Base-by-base conservation (phyloP, 2,888 invertebrate species). In the Mythimna lalbum region DNA sequence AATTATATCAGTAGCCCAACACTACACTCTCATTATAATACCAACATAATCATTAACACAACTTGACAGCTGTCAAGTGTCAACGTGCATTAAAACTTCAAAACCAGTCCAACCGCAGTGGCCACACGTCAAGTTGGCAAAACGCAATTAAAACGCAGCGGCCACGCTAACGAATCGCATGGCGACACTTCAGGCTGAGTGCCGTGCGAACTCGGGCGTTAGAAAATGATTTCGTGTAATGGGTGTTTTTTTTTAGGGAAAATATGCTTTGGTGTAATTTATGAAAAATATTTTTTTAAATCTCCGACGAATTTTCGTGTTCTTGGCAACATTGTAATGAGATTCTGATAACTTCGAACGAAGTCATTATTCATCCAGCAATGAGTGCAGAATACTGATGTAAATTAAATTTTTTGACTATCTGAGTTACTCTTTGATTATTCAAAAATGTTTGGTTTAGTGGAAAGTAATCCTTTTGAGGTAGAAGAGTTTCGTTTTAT, bases 121-220 rank as follows among this genome's bases (percentile, higher is more conserved):
- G 81, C 67, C 71, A 75, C 67, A 62, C 66, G 14, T 66, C 59
- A 65, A 64, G 73, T 70, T 77, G 77, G 75, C 69, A 73, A 75
- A 80, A 82, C 80, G 84, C 81, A 87, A 88, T 87, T 88, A 88
- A 85, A 86, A 77, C 83, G 81, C 76, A 65, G 64, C 71, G 80
- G 69, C 73, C 73, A 83, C 83, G 87, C 83, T 88, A 88, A 87
- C 87, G 88, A 88, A 84, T 85, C 79, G 82, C 85, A 59, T 31
- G n/a, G 63, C 69, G 43, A 61, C 69, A 69, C 82, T 81, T 57
- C 68, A 78, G 68, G 70, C 69, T 69, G 65, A 83, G 84, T 79
- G 72, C 57, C 49, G 67, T 63, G 62, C 57, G 57, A 76, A 73
- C 63, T 63, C 56, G 31, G 31, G 63, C 60, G 63, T 57, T 64